A percentile compares a stretch with the other conserved stretches of the same genome.
phyloP scores from a whole-genome alignment of 2,888 invertebrate species.

The Xestoiulus laeticollis region DNA sequence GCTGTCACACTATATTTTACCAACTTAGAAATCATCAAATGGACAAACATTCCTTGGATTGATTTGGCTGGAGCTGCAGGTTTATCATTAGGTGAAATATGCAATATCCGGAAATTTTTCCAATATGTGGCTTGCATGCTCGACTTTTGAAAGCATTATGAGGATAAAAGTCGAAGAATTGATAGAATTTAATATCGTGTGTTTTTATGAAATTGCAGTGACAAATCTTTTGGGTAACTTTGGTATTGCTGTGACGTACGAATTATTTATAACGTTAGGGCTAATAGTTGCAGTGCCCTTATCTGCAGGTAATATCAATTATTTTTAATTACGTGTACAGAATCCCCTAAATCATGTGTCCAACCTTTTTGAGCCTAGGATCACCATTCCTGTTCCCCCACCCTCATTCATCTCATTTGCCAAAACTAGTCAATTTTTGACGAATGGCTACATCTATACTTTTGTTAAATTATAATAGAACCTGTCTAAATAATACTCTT shows the following conservation, averaged over 20 bases:
- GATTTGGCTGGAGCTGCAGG: conserved; percentile 80
- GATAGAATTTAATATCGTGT: neutral
- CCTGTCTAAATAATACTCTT: too few species aligned
- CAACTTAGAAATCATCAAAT: conserved; percentile 83
- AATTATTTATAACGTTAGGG: conserved; percentile 92
- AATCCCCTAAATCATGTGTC: neutral
- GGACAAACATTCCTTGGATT: conserved; percentile 87
- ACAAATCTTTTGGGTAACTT: conserved; percentile 94
- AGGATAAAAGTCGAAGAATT: neutral
- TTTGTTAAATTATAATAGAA: too few species aligned
- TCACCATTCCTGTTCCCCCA: too few species aligned
- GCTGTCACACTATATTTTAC: conserved; percentile 85
- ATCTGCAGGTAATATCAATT: conserved; percentile 79
- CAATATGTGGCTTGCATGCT: neutral
- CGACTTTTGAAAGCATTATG: too few species aligned
- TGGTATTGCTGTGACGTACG: conserved; percentile 91
- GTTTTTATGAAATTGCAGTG: conserved; percentile 77
- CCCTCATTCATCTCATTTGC: too few species aligned
- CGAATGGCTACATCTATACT: too few species aligned
- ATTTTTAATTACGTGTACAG: neutral
- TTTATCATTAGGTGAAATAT: conserved; percentile 76
- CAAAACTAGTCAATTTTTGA: too few species aligned
- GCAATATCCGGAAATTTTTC: neutral
- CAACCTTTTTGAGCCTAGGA: too few species aligned
- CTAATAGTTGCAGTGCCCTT: conserved; percentile 93